phyloP scores from a whole-genome alignment of 2,797 vertebrate species.

The Falco berigora region DNA sequence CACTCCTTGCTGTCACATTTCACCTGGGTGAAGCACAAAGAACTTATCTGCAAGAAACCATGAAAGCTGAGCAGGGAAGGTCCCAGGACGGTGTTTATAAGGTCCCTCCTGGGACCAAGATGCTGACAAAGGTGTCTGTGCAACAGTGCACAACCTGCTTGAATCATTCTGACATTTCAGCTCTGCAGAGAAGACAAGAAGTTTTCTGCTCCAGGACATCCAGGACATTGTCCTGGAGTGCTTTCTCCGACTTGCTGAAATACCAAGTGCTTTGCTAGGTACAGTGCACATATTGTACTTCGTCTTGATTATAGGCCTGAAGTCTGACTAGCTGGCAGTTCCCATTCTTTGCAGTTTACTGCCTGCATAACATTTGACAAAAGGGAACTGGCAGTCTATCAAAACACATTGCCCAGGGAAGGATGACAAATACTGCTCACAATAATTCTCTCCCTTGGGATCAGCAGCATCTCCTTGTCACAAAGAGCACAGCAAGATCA shows the following conservation, averaged over 20 bases:
- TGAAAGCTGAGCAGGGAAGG: neutral
- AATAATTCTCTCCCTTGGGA: neutral
- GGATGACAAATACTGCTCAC: neutral
- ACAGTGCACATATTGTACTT: fast-evolving
- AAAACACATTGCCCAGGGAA: neutral
- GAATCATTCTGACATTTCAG: neutral
- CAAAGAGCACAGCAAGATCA: neutral
- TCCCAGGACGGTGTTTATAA: neutral
- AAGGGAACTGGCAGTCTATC: neutral
- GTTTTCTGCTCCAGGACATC: neutral
- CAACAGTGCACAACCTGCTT: neutral
- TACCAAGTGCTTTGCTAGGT: neutral
- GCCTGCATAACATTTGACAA: neutral
- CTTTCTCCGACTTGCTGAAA: neutral
- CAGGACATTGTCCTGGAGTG: neutral
- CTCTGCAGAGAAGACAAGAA: neutral
- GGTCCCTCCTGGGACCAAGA: neutral
- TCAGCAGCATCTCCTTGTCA: neutral
- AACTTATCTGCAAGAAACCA: neutral
- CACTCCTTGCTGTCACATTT: neutral
- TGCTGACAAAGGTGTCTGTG: neutral
- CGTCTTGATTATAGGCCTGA: neutral
- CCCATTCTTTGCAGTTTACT: neutral
- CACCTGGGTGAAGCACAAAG: neutral
- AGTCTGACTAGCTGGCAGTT: neutral